These are phyloP conservation scores for Hydraecia micacea DNA, from an alignment of 2,888 invertebrate genomes.

Conservation along the genomic window DNA sequence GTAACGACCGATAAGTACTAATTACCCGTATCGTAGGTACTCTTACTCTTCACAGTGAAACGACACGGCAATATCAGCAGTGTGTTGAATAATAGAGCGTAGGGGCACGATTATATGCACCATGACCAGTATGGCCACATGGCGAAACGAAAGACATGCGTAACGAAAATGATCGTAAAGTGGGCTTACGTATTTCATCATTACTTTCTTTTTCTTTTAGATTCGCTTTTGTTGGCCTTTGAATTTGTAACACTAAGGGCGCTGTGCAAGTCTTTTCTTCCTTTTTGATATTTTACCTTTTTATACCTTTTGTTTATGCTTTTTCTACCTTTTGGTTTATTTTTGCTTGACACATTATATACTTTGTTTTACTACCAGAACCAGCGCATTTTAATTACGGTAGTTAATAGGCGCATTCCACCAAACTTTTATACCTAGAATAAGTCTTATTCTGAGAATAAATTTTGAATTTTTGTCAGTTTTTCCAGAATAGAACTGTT, in stretches of 20 bases:
- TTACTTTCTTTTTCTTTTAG: conserved; percentile 16
- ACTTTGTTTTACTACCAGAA: too few relatives aligned
- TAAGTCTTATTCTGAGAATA: too few relatives aligned
- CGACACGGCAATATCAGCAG: conserved; percentile 13
- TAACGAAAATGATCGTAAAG: conserved; percentile 38
- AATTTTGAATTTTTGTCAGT: too few relatives aligned
- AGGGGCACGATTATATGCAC: conserved; percentile 41
- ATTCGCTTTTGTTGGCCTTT: neutral
- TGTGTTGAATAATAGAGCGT: conserved; percentile 28
- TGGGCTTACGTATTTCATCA: conserved; percentile 12
- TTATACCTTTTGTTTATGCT: too few relatives aligned
- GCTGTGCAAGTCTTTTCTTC: too few relatives aligned
- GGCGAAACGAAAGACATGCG: conserved; percentile 32
- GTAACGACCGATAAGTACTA: conserved; percentile 38
- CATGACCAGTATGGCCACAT: conserved; percentile 27
- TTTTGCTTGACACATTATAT: too few relatives aligned
- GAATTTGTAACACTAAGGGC: neutral
- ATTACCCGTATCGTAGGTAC: conserved; percentile 30
- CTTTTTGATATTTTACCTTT: too few relatives aligned
- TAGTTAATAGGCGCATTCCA: too few relatives aligned
- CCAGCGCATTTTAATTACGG: too few relatives aligned
- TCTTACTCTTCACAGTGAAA: conserved; percentile 28
- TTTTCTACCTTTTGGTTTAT: too few relatives aligned
- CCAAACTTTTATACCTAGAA: too few relatives aligned
- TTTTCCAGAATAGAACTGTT: too few relatives aligned